Evolutionary conservation across 37 sponge, comb jelly and placozoan species (phyloP), one percentile per base, ranked within the genome.

Genomic region (Bolinopsis microptera): DNA sequence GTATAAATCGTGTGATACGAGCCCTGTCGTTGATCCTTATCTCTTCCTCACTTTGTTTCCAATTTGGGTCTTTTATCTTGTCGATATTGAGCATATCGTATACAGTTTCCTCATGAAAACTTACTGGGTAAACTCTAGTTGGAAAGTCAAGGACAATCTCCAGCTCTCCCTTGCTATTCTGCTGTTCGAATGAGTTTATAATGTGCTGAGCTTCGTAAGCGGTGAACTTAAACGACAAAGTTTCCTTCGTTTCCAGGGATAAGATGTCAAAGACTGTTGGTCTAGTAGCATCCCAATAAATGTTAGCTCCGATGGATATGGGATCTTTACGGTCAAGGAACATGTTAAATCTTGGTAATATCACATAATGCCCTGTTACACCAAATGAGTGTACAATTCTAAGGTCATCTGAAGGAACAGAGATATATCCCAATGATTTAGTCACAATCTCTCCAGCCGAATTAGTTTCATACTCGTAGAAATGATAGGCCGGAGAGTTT

Each of bases 91-190:
- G 61, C 24, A 86, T 13, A n/a, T 86, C 90, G 26, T 39, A 86
- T 13, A 86, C 39, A 41, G 38, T 86, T 34, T 39, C 25, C 22
- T 86, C 61, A 39, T 24, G 41, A 0, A 86, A 0, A 26, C 26
- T 41, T 0, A 9, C 26, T 1, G 39, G 9, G 3, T 22, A 9
- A 0, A 39, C 90, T 1, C 38, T 24, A n/a, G 90, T 86, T 3
- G 90, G 90, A 18, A n/a, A 86, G 26, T 86, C 90, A 23, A 86
- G 28, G 8, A 86, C 90, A 39, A 86, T 41, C 26, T 86, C 90
- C 9, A 41, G 25, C 26, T 86, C 90, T 22, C 26, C 26, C 0
- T 39, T 41, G 22, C 39, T 48, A 26, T 86, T 86, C 8, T 86
- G n/a, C 61, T 48, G 34, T 48, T 86, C 90, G 36, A 39, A 86